These are phyloP conservation scores for Eueremaeus valkanovi DNA, from an alignment of 2,888 invertebrate genomes.

Conservation along the genomic window DNA sequence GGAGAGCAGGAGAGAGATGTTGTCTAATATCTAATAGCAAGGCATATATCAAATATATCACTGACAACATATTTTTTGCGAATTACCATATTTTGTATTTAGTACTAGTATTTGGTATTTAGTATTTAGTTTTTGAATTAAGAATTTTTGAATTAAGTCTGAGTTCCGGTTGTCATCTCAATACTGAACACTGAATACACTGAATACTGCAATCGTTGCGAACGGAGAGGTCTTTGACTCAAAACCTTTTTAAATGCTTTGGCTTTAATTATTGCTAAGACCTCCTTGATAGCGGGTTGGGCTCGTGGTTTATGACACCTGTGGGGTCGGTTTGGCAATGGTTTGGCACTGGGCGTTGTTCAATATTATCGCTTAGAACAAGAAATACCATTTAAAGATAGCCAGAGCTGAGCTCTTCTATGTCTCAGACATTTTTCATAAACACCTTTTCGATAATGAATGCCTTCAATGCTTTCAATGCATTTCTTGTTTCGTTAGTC, in stretches of 20 bases:
- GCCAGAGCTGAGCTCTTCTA: neutral
- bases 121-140: slow-evolving; percentile 4
- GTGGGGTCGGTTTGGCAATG: slow-evolving; percentile 34
- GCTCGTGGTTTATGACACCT: slow-evolving; percentile 35
- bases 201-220: neutral
- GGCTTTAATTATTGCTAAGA: slow-evolving; percentile 27
- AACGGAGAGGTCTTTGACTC: slow-evolving; percentile 33
- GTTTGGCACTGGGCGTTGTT: slow-evolving; percentile 30
- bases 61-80: slow-evolving; percentile 18
- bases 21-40: neutral
- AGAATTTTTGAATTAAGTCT: slow-evolving; percentile 4
- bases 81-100: slow-evolving; percentile 23
- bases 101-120: neutral
- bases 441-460: slow-evolving; percentile 31
- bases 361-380: slow-evolving; percentile 19
- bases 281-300: slow-evolving; percentile 33
- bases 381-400: slow-evolving; percentile 32
- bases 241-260: neutral
- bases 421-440: slow-evolving; percentile 34
- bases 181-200: neutral
- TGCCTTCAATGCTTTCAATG: neutral
- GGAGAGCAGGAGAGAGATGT: neutral
- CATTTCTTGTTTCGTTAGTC: neutral
- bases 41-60: slow-evolving; percentile 6
- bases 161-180: slow-evolving; percentile 15